Conservation (phyloP, 2,797 vertebrate genomes). For the Phalanger gymnotis region DNA sequence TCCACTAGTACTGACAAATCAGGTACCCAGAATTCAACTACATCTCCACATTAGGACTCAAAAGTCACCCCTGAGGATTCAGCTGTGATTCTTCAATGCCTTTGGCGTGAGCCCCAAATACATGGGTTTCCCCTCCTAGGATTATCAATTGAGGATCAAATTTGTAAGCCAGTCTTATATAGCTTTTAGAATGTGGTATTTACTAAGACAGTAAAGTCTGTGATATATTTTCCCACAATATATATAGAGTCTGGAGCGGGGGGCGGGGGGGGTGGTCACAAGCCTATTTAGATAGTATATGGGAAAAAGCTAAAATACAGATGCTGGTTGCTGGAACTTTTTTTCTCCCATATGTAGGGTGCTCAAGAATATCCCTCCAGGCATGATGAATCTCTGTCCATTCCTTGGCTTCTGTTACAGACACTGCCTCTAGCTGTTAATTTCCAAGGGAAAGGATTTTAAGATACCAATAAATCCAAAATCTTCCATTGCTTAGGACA, state of each 20-base stretch:
- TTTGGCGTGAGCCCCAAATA: neutral
- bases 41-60: too few relatives aligned
- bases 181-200: too few relatives aligned
- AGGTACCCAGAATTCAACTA: neutral
- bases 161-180: neutral
- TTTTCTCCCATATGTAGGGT: too few relatives aligned
- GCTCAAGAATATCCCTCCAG: neutral
- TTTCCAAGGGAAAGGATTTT: neutral
- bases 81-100: neutral
- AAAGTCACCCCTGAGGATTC: neutral
- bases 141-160: neutral
- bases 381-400: neutral
- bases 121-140: neutral
- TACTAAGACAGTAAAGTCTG: neutral
- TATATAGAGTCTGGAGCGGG: too few relatives aligned
- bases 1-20: neutral
- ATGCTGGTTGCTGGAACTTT: neutral
- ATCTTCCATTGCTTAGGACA: neutral
- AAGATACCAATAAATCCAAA: neutral
- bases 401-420: neutral
- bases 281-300: neutral
- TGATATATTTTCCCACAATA: neutral
- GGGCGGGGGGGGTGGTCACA: neutral
- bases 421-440: neutral
- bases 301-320: neutral